Base-by-base conservation (phyloP, 2,797 vertebrate species). In the Dromococcyx pavoninus region DNA sequence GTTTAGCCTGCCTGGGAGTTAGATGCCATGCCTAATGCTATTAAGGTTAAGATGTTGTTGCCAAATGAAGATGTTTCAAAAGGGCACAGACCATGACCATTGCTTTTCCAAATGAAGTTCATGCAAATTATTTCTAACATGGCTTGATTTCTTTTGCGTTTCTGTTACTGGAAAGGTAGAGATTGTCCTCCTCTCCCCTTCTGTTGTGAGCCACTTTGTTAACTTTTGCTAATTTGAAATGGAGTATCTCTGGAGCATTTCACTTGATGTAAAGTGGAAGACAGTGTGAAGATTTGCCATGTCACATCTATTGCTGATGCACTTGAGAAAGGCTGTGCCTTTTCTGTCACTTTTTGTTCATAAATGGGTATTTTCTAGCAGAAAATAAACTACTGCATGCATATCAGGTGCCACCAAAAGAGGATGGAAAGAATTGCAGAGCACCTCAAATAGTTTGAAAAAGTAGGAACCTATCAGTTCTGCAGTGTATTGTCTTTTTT, bases 311-410 rank as follows among this genome's bases (percentile, higher is more conserved):
- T 7, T 76, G 17, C 28, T 70, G 56, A 37, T 37, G 19, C n/a
- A 50, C 28, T 70, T 61, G 1, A 58, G 53, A 82, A 33, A 44
- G 69, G 30, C 56, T 62, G 37, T 84, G 33, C 57, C 43, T 65
- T 32, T 89, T 77, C 61, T 85, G 50, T 72, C 24, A 18, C 37
- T 60, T 89, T 90, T 74, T 69, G 51, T 27, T 76, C 43, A n/a
- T 72, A 76, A 66, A 62, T 33, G 35, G 2, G 1, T 72, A 7
- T 56, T 89, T 80, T 92, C 17, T 65, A 53, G 41, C n/a, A 57
- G 74, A 74, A 87, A 81, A 66, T 50, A 65, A 76, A 28, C 23
- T 64, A 16, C 17, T 79, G 7, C 10, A 14, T 70, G 23, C 1
- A 0, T 66, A 62, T 33, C 13, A 54, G 3, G 8, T 91, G 65